phyloP scores from a whole-genome alignment of 1,140 invertebrate species.

The Macrotrachela quadricornifera region DNA sequence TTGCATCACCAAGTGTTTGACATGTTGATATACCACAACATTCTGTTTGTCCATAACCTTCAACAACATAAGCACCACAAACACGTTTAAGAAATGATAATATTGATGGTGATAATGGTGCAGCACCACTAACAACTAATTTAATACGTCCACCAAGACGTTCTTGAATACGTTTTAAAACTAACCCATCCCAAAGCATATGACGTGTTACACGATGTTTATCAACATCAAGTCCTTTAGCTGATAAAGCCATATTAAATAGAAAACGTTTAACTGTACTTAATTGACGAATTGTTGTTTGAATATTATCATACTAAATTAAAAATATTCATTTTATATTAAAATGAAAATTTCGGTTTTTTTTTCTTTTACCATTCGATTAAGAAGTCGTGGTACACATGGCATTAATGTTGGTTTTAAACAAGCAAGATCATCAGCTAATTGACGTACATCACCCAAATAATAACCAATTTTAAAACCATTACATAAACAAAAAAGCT shows the following conservation, averaged over 20 bases:
- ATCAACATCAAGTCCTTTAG: no score
- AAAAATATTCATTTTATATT: no score
- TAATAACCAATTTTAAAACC: slow-evolving; percentile 57
- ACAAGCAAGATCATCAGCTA: slow-evolving; percentile 72
- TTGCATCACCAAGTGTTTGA: slow-evolving; percentile 69
- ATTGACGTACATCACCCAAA: slow-evolving; percentile 61
- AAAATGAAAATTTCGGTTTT: no score
- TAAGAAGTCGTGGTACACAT: slow-evolving; percentile 72
- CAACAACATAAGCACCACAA: slow-evolving; percentile 51
- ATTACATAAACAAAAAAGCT: background rate
- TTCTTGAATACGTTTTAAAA: slow-evolving; percentile 70
- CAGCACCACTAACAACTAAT: slow-evolving; percentile 78
- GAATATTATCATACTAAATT: no score
- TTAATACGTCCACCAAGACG: slow-evolving; percentile 61
- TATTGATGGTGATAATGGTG: slow-evolving; percentile 71
- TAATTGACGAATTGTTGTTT: no score
- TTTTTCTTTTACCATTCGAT: slow-evolving; percentile 48
- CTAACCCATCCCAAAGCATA: slow-evolving; percentile 41
- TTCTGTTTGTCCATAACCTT: slow-evolving; percentile 94
- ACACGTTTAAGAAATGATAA: slow-evolving; percentile 77
- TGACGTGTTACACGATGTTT: background rate
- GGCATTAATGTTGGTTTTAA: slow-evolving; percentile 78
- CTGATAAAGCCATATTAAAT: no score
- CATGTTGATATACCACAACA: slow-evolving; percentile 78
- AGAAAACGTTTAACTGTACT: no score